Evolutionary conservation across 1,140 invertebrate species (phyloP), one percentile per base, ranked within the genome.

Genomic region (Aleiodes sp.): DNA sequence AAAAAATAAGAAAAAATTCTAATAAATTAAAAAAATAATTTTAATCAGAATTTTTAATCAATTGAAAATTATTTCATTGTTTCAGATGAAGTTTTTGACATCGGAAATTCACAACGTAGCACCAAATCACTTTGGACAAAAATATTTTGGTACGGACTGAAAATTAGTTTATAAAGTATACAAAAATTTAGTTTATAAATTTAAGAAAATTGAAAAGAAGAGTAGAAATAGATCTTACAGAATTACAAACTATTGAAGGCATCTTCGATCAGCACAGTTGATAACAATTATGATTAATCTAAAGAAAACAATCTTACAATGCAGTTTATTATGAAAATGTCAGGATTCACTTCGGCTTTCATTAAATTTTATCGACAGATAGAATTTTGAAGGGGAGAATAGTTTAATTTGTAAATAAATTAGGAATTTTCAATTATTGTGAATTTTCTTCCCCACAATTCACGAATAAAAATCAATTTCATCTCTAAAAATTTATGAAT

Each of bases 101-200:
- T 97, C 96, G 1, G 97, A 99, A 86, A 89, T 99, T 41, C 95
- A 99, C 86, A 92, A 92, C 7, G 92, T 98, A n/a, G 95, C 96
- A 24, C 97, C 97, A 12, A 98, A 97, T 88, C 97, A 99, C 87
- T 99, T 99, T 89, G 97, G 97, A 73, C 95, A 97, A 87, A 98
- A 97, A 87, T 99, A 99, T 87, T 99, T 99, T 91, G 97, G 97
- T 77, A 99, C 96, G 71, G 96, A 98, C 88, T 98, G 91, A 91
- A 81, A 70, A 6, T 41, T 28, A 41, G 6, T 61, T 41, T 56
- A 21, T 6, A 19, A 56, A 37, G 14, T 7, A 9, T 16, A 61
- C 28, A 14, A 61, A 61, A 12, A 35, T 31, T 6, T 24, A 21
- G 3, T 52, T 31, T 24, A 33, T 19, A 61, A 31, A 61, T n/a